Evolutionary conservation across 2,113 vertebrate genomes (phyloP).

Genomic region (Cyanocitta stelleri): DNA sequence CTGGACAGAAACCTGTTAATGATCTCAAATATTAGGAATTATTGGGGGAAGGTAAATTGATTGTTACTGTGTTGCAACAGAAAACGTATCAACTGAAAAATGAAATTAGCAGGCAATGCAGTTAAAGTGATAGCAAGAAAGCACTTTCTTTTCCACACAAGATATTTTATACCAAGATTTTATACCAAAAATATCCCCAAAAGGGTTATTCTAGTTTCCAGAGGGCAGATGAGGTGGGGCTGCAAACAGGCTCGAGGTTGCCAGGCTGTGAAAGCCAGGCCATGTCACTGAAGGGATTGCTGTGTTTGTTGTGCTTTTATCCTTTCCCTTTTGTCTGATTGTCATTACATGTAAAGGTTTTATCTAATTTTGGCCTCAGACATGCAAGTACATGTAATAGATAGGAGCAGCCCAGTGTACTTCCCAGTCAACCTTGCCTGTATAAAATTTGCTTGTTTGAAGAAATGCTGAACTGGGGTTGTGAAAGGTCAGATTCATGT

Average conservation of each 20-base stretch:
- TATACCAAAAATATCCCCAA: not conserved
- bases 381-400: not conserved
- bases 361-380: not conserved
- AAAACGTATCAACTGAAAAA: not conserved
- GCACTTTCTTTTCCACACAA: not conserved
- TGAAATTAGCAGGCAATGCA: not conserved
- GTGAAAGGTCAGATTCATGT: not conserved
- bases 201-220: not conserved
- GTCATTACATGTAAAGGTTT: not conserved
- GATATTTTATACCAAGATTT: not conserved
- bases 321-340: not conserved
- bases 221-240: not conserved
- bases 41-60: not conserved
- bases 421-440: not conserved
- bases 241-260: not conserved
- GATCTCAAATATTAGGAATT: not conserved
- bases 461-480: not conserved
- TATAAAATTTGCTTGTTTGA: not conserved
- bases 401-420: not conserved
- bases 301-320: not conserved
- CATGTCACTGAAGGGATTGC: rapidly evolving
- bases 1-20: not conserved
- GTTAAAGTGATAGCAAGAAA: not conserved
- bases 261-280: not conserved
- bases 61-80: not conserved